Evolutionary conservation across 2,113 vertebrate species (phyloP), one percentile per base, ranked within the genome.

Genomic region (Colius striatus): DNA sequence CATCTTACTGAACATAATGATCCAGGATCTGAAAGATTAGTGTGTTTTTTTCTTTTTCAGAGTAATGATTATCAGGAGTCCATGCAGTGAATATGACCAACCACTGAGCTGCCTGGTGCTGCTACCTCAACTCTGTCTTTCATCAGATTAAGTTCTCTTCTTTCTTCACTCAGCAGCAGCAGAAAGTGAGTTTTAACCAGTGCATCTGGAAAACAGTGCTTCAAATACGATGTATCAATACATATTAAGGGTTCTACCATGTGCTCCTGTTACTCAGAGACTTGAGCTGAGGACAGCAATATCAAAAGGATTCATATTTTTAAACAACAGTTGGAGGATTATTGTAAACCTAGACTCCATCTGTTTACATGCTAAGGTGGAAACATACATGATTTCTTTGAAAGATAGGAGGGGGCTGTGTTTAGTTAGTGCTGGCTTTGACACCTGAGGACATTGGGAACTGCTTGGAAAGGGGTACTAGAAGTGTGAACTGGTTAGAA

Each of bases 141-240:
- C 77, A 34, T 57, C 54, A 58, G 62, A 65, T 84, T 73, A 65
- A 71, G 13, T 57, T 87, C 19, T 93, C 94, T 88, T 86, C 71
- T 71, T 76, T 60, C 68, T 84, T 94, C 71, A 38, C 22, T 76
- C 81, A 92, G 43, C 60, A 86, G 60, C 90, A 85, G 55, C 85
- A 70, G 81, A 50, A 94, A 89, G 84, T 92, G 81, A 91, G 91
- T 95, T 89, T 91, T 92, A 85, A 62, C 20, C 7, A 89, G 54
- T 26, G 29, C 23, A 13, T 86, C 68, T 92, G 61, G 89, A 86
- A 90, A 92, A 53, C 4, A 68, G n/a, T 50, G 61, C 30, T 54
- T 92, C 0, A 0, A 61, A 36, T 92, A 74, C 71, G 16, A 67
- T 51, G 20, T 91, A 16, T 81, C 53, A 45, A 5, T 87, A 61